Evolutionary conservation across 2,797 vertebrate species (phyloP).

Genomic region (Aulostomus chinensis): DNA sequence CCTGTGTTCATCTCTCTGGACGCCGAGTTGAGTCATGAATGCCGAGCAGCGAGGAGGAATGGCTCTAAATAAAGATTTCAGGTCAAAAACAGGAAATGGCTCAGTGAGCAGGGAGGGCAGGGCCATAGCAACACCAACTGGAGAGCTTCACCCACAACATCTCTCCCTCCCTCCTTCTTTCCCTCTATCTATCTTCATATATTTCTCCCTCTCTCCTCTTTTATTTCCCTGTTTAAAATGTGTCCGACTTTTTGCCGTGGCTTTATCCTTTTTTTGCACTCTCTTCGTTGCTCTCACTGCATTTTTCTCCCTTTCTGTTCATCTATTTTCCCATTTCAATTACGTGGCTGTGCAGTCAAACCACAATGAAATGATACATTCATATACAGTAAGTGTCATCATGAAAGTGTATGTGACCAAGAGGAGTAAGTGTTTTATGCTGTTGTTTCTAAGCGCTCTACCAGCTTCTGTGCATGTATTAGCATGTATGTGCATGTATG

Average conservation of each 20-base stretch:
- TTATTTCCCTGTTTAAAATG: conserved; percentile 42
- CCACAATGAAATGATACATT: neutral
- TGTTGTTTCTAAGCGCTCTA: neutral
- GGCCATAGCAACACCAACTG: conserved; percentile 88
- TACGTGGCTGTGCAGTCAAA: neutral
- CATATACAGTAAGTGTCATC: neutral
- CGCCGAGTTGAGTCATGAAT: conserved; percentile 73
- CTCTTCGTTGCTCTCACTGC: neutral
- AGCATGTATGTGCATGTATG: neutral
- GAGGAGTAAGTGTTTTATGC: neutral
- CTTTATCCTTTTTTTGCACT: neutral
- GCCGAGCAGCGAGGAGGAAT: conserved; percentile 83
- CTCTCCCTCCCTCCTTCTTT: conserved; percentile 35
- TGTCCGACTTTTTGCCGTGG: conserved; percentile 1
- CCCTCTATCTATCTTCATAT: conserved; percentile 46
- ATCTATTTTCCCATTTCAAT: neutral
- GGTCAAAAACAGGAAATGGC: conserved; percentile 99
- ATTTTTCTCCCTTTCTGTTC: neutral
- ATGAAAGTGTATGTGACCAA: too few relatives aligned
- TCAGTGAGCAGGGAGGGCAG: conserved; percentile 94
- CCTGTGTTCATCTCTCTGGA: conserved; percentile 64
- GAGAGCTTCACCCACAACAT: conserved; percentile 62
- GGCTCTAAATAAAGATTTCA: conserved; percentile 99
- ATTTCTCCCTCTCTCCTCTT: conserved; percentile 47
- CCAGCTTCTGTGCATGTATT: neutral